These are phyloP conservation scores for Manis pentadactyla DNA, from an alignment of 2,797 vertebrate species.

Conservation along the genomic window DNA sequence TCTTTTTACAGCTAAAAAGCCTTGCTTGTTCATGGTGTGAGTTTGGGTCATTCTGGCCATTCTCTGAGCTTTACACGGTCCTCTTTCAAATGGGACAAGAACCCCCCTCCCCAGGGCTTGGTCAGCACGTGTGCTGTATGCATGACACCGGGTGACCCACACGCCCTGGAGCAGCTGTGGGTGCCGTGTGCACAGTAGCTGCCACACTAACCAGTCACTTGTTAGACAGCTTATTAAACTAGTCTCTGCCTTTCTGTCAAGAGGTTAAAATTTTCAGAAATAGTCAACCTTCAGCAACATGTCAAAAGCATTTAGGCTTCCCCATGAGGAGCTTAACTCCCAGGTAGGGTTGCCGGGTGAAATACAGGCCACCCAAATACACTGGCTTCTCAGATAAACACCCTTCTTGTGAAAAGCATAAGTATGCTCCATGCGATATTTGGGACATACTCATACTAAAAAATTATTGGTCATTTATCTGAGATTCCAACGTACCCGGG, in stretches of 20 bases:
- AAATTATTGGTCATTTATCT: rapidly evolving
- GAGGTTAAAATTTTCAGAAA: neutral
- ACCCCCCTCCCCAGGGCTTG: rapidly evolving
- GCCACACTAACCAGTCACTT: rapidly evolving
- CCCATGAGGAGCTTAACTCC: neutral
- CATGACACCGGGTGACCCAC: rapidly evolving
- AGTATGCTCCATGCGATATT: neutral
- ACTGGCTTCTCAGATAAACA: neutral
- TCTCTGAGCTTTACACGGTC: rapidly evolving
- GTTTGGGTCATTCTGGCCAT: neutral
- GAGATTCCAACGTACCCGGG: rapidly evolving
- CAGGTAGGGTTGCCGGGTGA: too few relatives aligned
- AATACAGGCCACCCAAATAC: rapidly evolving
- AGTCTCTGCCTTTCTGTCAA: neutral
- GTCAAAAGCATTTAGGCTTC: neutral
- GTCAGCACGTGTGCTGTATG: rapidly evolving
- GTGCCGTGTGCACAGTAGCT: rapidly evolving
- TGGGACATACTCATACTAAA: neutral
- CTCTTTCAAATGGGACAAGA: too few relatives aligned
- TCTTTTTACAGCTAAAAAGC: neutral
- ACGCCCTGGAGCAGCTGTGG: rapidly evolving
- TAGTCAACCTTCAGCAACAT: neutral
- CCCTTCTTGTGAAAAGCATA: neutral
- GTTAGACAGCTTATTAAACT: neutral
- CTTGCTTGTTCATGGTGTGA: rapidly evolving